phyloP scores from a whole-genome alignment of 2,113 vertebrate species.

The Mesembrinibis cayennensis region DNA sequence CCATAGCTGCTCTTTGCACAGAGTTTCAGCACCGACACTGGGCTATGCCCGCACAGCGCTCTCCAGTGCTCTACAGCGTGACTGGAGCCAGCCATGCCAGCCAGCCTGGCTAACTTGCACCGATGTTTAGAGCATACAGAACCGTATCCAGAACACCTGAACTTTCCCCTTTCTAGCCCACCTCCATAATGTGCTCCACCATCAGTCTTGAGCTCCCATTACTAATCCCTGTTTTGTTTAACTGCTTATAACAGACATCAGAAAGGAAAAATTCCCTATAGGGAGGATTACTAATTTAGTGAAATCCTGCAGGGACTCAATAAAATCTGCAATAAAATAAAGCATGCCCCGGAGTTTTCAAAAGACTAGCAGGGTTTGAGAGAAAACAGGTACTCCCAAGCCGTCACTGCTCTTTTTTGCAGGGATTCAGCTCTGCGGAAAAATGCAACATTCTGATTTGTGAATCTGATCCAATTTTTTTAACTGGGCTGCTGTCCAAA shows the following conservation, averaged over 20 bases:
- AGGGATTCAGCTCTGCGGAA: background rate
- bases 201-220: background rate
- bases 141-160: background rate
- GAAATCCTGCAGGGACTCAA: background rate
- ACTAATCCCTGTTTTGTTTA: background rate
- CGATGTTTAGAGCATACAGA: background rate
- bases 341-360: background rate
- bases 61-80: accelerated
- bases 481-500: background rate
- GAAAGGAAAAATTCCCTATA: background rate
- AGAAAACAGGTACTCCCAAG: conserved; percentile 1
- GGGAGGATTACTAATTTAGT: background rate
- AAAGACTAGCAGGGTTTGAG: background rate
- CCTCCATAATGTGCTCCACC: background rate
- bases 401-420: background rate
- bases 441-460: background rate
- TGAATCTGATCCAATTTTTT: background rate
- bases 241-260: background rate
- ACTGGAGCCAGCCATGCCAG: background rate
- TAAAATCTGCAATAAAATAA: background rate
- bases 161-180: background rate
- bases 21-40: background rate
- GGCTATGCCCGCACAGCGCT: background rate
- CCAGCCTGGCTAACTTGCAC: background rate
- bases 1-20: background rate